phyloP scores from a whole-genome alignment of 2,113 vertebrate genomes.

The Ictidomys tridecemlineatus region DNA sequence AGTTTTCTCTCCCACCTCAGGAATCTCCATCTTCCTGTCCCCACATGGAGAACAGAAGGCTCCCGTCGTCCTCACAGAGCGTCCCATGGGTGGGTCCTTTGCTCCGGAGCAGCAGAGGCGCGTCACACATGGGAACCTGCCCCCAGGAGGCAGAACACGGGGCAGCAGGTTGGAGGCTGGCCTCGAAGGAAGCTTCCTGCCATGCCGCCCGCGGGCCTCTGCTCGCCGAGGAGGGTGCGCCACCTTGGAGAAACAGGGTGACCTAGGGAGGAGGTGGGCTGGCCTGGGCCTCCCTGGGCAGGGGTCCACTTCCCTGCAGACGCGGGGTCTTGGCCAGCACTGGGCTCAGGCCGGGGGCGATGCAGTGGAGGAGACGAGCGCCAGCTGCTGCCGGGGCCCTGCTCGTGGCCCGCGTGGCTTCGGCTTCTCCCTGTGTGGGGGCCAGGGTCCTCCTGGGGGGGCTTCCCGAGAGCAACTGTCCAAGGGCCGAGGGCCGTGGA shows the following conservation, averaged over 20 bases:
- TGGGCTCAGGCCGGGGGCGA: background rate
- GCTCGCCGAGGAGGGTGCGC: background rate
- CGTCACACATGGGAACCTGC: background rate
- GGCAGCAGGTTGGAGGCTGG: no score
- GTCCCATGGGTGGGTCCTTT: background rate
- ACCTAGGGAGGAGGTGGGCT: background rate
- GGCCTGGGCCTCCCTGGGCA: background rate
- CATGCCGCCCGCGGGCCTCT: fast-evolving
- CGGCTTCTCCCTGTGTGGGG: background rate
- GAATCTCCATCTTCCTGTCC: background rate
- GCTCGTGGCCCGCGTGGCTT: fast-evolving
- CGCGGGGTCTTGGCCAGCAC: background rate
- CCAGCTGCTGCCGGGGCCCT: fast-evolving
- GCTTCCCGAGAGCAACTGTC: fast-evolving
- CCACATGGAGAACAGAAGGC: background rate
- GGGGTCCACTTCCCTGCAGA: background rate
- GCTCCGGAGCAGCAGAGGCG: background rate
- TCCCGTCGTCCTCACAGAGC: background rate
- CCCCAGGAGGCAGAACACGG: background rate
- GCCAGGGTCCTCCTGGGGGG: background rate
- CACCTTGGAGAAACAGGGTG: no score
- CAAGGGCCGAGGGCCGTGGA: background rate
- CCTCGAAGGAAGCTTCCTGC: background rate
- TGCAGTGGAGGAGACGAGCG: background rate
- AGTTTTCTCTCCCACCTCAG: background rate